Evolutionary conservation across 2,888 invertebrate genomes (phyloP).

Genomic region (Dascillus cervinus): DNA sequence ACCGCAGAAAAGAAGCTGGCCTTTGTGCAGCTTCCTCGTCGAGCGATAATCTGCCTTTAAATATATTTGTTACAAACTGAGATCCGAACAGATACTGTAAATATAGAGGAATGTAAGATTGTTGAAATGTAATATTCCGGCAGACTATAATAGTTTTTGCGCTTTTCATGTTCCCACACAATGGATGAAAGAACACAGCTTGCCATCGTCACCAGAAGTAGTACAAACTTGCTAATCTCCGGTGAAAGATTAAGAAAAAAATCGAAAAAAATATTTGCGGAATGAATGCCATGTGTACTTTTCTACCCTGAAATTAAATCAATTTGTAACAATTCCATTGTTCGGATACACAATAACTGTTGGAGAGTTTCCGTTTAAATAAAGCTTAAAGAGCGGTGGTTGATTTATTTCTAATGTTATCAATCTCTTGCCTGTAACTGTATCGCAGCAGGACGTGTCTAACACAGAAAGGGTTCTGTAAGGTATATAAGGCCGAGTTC

Average conservation of each 20-base stretch:
- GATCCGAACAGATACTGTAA: constrained; percentile 39
- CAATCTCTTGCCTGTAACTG: constrained; percentile 18
- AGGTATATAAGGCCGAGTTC: constrained; percentile 13
- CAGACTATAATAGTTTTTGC: constrained; percentile 26
- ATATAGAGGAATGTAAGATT: constrained; percentile 34
- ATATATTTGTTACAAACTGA: constrained; percentile 30
- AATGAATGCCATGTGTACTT: too few species aligned
- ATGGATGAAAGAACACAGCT: constrained; percentile 33
- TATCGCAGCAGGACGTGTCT: constrained; percentile 21
- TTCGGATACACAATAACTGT: constrained; percentile 11
- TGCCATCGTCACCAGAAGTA: too few species aligned
- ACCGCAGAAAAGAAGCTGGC: constrained; percentile 26
- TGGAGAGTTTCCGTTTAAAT: constrained; percentile 12
- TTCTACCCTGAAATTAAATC: constrained; percentile 20
- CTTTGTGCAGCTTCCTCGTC: constrained; percentile 20
- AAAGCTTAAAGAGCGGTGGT: constrained; percentile 8
- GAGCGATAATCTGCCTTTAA: constrained; percentile 31
- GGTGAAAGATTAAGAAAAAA: too few species aligned
- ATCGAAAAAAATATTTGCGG: too few species aligned
- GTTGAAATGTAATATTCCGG: constrained; percentile 36
- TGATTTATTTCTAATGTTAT: not conserved
- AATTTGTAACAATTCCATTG: constrained; percentile 23
- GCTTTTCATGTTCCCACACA: constrained; percentile 34
- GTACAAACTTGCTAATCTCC: too few species aligned
- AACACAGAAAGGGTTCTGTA: constrained; percentile 19